Conservation (phyloP, 2,888 invertebrate species). For the Caenorhabditis sp. region DNA sequence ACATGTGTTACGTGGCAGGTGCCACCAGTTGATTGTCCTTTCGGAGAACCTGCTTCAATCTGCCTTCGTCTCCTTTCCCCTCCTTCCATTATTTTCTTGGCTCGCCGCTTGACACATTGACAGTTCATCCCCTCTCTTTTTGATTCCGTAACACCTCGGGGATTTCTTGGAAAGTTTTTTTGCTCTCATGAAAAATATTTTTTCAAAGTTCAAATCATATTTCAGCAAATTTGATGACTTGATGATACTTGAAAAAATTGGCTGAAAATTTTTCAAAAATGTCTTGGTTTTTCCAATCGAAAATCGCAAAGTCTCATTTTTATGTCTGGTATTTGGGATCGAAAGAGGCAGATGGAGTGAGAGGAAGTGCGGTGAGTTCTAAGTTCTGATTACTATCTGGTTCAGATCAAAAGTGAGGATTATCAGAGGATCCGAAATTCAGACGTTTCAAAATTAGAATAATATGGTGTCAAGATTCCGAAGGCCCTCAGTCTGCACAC, state of each 20-base stretch:
- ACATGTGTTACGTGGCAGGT: constrained; percentile 4
- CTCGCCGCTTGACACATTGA: constrained; percentile 62
- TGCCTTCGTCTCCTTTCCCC: not conserved
- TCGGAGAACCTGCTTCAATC: constrained; percentile 11
- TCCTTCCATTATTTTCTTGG: constrained; percentile 7
- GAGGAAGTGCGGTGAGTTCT: constrained; percentile 86
- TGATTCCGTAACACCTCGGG: constrained; percentile 14
- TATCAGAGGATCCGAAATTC: too few relatives aligned
- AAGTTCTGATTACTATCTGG: too few relatives aligned
- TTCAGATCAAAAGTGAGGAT: too few relatives aligned
- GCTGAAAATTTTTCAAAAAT: constrained; percentile 41
- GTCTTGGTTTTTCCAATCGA: constrained; percentile 74
- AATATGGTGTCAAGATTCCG: too few relatives aligned
- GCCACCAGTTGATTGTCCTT: constrained; percentile 17
- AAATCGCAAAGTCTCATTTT: constrained; percentile 84
- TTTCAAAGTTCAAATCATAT: not conserved
- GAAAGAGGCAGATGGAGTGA: constrained; percentile 92
- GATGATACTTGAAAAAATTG: not conserved
- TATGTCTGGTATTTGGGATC: constrained; percentile 90
- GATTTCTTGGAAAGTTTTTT: constrained; percentile 8
- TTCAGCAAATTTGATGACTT: constrained; percentile 33
- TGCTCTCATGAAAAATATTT: constrained; percentile 4
- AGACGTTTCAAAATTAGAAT: too few relatives aligned
- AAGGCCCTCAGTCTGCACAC: too few relatives aligned
- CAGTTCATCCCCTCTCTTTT: constrained; percentile 34